Conservation (phyloP, 2,888 invertebrate species). For the Sclerodermus sp. region DNA sequence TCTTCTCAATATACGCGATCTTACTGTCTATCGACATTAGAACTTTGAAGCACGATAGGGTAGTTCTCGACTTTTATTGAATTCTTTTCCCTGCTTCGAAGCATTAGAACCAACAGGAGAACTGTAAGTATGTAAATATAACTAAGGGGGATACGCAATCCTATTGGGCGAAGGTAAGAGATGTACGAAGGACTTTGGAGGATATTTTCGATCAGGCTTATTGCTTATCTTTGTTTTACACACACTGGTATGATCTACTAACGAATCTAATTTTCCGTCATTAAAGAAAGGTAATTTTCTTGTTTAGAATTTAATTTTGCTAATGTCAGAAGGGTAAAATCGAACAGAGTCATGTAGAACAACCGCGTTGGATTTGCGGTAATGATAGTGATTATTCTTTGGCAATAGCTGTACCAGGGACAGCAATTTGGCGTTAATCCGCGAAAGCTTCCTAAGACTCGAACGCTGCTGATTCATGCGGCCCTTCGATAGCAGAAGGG, state of each 20-base stretch:
- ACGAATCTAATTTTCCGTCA: too few species aligned
- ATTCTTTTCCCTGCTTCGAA: slow-evolving; percentile 37
- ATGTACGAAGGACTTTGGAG: slow-evolving; percentile 20
- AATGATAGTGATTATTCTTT: slow-evolving; percentile 11
- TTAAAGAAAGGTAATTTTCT: not conserved
- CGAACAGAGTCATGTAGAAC: not conserved
- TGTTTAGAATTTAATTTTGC: not conserved
- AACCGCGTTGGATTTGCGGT: slow-evolving; percentile 2
- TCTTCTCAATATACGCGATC: not conserved
- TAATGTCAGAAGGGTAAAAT: not conserved
- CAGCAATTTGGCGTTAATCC: slow-evolving; percentile 27
- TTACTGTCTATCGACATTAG: slow-evolving; percentile 16
- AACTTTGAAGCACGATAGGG: slow-evolving; percentile 42
- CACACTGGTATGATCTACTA: slow-evolving; percentile 28
- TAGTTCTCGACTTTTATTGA: slow-evolving; percentile 42
- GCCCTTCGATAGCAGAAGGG: slow-evolving; percentile 12
- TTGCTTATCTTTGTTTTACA: slow-evolving; percentile 32
- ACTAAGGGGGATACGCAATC: slow-evolving; percentile 40
- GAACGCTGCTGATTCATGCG: slow-evolving; percentile 21
- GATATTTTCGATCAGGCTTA: slow-evolving; percentile 19
- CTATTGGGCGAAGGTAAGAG: slow-evolving; percentile 31
- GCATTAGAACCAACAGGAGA: slow-evolving; percentile 14
- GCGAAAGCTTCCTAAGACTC: slow-evolving; percentile 19
- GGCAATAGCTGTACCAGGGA: slow-evolving; percentile 4
- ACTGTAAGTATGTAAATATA: slow-evolving; percentile 46